Conservation (phyloP, 2,113 vertebrate species). For the Aspidoscelis tigris region DNA sequence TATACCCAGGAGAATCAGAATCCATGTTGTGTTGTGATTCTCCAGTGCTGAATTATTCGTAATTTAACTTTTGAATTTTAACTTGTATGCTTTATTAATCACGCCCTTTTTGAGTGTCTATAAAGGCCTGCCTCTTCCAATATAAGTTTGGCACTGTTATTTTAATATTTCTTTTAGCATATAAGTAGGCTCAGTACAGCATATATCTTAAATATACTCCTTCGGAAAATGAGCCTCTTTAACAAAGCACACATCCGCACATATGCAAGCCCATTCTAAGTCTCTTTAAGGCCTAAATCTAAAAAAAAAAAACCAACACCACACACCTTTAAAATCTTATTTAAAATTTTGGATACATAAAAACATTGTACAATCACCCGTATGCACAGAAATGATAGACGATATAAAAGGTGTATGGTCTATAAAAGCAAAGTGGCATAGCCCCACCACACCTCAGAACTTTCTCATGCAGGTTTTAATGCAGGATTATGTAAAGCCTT, state of each 20-base stretch:
- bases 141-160: background rate
- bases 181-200: background rate
- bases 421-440: too few species aligned
- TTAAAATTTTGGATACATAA: background rate
- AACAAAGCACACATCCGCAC: background rate
- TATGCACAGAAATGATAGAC: background rate
- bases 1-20: background rate
- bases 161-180: background rate
- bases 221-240: background rate
- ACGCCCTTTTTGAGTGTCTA: background rate
- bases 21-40: constrained; percentile 1
- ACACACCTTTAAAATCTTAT: background rate
- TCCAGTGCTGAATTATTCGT: background rate
- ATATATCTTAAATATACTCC: background rate
- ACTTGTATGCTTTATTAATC: background rate
- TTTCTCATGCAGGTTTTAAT: too few species aligned
- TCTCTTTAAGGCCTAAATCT: background rate
- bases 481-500: too few species aligned
- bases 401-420: background rate
- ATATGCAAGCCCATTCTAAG: background rate
- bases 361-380: background rate
- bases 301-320: background rate
- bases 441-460: too few species aligned
- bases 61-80: too few species aligned
- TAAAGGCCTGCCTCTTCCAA: background rate